Conservation (phyloP, 2,888 invertebrate species). For the Electrophaes corylata region DNA sequence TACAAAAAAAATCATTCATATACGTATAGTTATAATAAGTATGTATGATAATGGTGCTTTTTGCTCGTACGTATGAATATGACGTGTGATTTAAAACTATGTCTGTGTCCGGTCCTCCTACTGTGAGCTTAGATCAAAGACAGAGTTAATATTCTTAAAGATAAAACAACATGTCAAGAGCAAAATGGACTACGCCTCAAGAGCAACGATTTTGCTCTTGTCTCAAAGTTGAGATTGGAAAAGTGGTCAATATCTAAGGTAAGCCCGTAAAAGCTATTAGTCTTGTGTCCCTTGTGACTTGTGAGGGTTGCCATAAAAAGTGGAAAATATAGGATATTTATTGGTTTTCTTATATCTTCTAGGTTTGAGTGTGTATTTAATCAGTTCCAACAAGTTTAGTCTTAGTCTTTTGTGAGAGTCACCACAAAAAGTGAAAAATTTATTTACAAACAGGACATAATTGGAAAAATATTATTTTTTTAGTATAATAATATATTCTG, state of each 20-base stretch:
- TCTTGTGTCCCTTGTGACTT: slow-evolving; percentile 56
- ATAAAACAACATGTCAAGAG: slow-evolving; percentile 63
- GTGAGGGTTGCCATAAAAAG: slow-evolving; percentile 36
- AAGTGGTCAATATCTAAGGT: slow-evolving; percentile 42
- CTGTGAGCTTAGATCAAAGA: slow-evolving; percentile 45
- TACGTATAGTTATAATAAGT: too few relatives aligned
- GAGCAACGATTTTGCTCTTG: slow-evolving; percentile 46
- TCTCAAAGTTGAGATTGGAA: slow-evolving; percentile 54
- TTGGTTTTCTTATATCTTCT: too few relatives aligned
- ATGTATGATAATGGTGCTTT: too few relatives aligned
- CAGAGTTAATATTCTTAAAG: slow-evolving; percentile 48
- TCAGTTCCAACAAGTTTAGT: too few relatives aligned
- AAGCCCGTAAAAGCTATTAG: slow-evolving; percentile 64
- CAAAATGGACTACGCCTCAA: slow-evolving; percentile 58
- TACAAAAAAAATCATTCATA: too few relatives aligned
- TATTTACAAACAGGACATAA: too few relatives aligned
- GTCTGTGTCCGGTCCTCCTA: slow-evolving; percentile 22
- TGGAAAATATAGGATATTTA: background rate
- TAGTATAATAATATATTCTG: too few relatives aligned
- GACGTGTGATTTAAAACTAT: slow-evolving; percentile 17
- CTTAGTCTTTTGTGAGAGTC: too few relatives aligned
- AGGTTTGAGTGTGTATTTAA: too few relatives aligned
- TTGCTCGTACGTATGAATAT: background rate
- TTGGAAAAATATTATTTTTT: too few relatives aligned
- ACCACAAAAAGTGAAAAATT: too few relatives aligned